These are phyloP conservation scores for Tiaroga cobitis DNA, from an alignment of 2,797 vertebrate species.

Conservation along the genomic window DNA sequence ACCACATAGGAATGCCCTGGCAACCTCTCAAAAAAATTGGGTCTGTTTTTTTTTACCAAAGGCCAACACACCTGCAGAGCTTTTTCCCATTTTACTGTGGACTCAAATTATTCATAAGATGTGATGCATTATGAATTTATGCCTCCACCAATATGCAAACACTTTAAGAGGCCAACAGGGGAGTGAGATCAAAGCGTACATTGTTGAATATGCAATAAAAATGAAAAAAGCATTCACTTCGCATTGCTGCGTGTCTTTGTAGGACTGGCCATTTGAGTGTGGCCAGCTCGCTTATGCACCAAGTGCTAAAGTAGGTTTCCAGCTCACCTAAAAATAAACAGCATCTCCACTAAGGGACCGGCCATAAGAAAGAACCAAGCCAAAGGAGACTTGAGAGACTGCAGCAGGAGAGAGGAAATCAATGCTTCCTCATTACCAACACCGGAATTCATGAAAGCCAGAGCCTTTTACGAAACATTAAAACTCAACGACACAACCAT, in stretches of 20 bases:
- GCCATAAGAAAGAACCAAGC: conserved; percentile 64
- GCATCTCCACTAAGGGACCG: conserved; percentile 68
- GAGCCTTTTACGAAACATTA: neutral
- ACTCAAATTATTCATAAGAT: neutral
- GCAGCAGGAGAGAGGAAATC: conserved; percentile 67
- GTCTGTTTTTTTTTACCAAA: neutral
- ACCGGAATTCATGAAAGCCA: neutral
- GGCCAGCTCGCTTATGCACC: conserved; percentile 67
- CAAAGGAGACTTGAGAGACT: conserved; percentile 63
- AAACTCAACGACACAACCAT: neutral
- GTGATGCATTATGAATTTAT: neutral
- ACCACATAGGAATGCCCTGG: neutral
- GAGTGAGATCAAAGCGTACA: conserved; percentile 3
- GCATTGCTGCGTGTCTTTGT: conserved; percentile 30
- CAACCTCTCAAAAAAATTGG: neutral
- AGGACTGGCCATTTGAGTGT: conserved; percentile 54
- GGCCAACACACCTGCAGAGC: conserved; percentile 5
- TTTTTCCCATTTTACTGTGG: neutral
- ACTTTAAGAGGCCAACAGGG: conserved; percentile 1
- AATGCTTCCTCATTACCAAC: conserved; percentile 38
- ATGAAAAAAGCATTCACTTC: conserved; percentile 8
- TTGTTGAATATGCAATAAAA: conserved; percentile 22
- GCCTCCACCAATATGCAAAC: conserved; percentile 29
- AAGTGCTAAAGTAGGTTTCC: conserved; percentile 82
- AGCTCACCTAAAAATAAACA: conserved; percentile 86